phyloP scores from a whole-genome alignment of 23 tunicate genomes.

The Trididemnum miniatum region DNA sequence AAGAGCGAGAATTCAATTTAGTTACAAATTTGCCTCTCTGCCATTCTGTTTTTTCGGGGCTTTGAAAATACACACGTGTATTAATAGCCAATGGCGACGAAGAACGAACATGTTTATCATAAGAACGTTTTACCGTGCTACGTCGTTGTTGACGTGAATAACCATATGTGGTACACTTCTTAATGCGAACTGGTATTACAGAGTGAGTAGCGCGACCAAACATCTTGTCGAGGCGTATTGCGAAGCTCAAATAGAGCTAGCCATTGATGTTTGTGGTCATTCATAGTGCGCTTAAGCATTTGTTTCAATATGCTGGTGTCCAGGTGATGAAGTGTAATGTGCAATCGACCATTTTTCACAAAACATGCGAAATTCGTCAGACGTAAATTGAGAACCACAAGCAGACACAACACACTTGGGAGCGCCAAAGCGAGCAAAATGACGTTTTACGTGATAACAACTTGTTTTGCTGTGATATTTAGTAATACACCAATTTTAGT shows the following conservation, averaged over 20 bases:
- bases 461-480: not conserved
- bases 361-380: not conserved
- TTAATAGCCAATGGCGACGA: not conserved
- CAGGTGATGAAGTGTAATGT: not conserved
- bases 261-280: not conserved
- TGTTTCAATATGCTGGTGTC: not conserved
- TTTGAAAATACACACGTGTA: not conserved
- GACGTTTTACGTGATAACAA: too few relatives aligned
- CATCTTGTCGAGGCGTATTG: too few relatives aligned
- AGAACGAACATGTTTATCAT: not conserved
- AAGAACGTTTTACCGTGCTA: not conserved
- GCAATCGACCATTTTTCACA: not conserved
- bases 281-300: not conserved
- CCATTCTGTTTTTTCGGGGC: not conserved
- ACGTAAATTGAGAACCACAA: not conserved
- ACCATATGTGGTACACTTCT: not conserved
- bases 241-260: not conserved
- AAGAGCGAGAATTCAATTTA: not conserved
- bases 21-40: not conserved
- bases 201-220: not conserved
- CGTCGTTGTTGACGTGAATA: not conserved
- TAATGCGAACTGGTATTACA: not conserved
- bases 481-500: not conserved
- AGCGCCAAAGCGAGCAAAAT: not conserved
- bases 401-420: not conserved